Conservation (phyloP, 2,113 vertebrate genomes). For the Cyprinus carpio region DNA sequence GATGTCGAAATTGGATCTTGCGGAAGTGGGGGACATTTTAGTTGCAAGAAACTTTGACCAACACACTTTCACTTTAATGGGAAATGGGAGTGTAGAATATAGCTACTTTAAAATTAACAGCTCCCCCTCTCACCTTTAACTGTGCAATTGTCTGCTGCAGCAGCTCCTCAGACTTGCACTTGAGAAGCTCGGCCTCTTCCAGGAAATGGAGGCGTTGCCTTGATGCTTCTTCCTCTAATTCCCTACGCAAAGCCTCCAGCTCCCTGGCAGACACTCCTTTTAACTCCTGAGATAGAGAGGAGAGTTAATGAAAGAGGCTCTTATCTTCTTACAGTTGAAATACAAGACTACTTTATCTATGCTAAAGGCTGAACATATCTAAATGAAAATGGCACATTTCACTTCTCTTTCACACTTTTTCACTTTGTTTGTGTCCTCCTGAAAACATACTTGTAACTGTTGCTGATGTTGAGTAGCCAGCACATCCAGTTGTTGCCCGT, state of each 20-base stretch:
- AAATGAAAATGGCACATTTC: background rate
- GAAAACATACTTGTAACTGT: slow-evolving; percentile 77
- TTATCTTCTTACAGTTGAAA: background rate
- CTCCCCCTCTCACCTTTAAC: slow-evolving; percentile 72
- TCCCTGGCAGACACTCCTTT: slow-evolving; percentile 70
- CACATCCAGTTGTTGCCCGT: slow-evolving; percentile 61
- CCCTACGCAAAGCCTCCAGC: slow-evolving; percentile 68
- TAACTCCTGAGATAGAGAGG: slow-evolving; percentile 65
- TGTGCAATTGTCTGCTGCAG: slow-evolving; percentile 77
- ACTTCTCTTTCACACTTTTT: no score
- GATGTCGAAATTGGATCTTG: no score
- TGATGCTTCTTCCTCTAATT: slow-evolving; percentile 73
- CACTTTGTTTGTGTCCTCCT: background rate
- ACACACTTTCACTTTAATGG: background rate
- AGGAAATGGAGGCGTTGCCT: slow-evolving; percentile 77
- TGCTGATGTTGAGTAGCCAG: slow-evolving; percentile 70
- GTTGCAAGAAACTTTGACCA: background rate
- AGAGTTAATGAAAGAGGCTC: background rate
- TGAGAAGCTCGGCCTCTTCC: slow-evolving; percentile 81
- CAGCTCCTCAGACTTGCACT: slow-evolving; percentile 77
- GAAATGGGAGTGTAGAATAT: background rate
- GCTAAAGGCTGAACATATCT: background rate
- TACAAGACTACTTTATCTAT: background rate
- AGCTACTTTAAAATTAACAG: background rate
- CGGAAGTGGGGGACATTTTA: no score